phyloP scores from a whole-genome alignment of 2,113 vertebrate genomes.

The Oryzias curvinotus region DNA sequence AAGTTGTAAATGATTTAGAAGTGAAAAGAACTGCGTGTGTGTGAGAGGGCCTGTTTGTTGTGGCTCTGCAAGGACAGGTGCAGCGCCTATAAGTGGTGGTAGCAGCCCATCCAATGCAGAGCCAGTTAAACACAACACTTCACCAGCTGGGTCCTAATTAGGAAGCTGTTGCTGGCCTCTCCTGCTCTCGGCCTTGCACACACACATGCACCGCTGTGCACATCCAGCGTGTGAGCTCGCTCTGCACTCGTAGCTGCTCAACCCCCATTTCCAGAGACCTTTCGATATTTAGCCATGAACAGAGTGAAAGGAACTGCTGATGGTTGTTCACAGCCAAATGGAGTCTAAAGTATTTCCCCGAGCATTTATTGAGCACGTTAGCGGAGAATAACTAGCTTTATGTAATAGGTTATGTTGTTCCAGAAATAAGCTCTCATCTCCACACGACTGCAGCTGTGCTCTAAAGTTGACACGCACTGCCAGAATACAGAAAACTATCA shows the following conservation, averaged over 20 bases:
- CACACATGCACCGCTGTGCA: not conserved
- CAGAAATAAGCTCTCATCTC: no score
- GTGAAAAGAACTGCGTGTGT: not conserved
- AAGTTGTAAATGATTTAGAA: no score
- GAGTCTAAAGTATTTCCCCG: no score
- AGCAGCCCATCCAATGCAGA: slow-evolving; percentile 33
- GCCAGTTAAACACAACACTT: slow-evolving; percentile 34
- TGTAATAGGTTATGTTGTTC: no score
- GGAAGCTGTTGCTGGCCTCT: slow-evolving; percentile 6
- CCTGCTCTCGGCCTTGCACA: not conserved
- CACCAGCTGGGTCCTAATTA: slow-evolving; percentile 43
- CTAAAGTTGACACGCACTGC: no score
- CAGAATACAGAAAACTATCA: no score
- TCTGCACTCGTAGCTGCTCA: not conserved
- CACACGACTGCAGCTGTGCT: no score
- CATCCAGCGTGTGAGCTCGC: not conserved
- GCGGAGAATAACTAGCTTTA: no score
- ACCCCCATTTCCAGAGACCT: not conserved
- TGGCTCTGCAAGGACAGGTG: slow-evolving; percentile 26
- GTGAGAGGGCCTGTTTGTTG: not conserved
- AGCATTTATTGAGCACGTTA: no score
- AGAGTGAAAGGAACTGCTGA: not conserved
- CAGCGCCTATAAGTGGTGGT: slow-evolving; percentile 24
- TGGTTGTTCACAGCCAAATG: not conserved
- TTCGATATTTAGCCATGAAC: no score